Evolutionary conservation across 2,888 invertebrate genomes (phyloP).

Genomic region (Drosophila mercatorum): DNA sequence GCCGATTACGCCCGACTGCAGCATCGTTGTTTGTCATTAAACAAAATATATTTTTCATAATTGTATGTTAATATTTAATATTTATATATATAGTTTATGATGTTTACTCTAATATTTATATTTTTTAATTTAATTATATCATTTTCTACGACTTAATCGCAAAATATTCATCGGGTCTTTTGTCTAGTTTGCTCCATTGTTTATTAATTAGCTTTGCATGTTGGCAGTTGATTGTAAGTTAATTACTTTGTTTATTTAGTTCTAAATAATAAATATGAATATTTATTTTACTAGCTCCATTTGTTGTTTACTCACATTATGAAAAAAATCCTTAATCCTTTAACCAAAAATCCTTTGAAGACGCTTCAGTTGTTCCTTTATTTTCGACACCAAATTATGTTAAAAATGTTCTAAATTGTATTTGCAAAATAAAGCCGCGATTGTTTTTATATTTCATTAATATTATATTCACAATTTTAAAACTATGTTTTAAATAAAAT

Average conservation of each 20-base stretch:
- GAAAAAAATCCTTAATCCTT: constrained; percentile 14
- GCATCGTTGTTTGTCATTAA: too few species aligned
- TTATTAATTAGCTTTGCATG: constrained; percentile 5
- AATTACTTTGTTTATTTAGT: neutral
- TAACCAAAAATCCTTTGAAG: constrained; percentile 14
- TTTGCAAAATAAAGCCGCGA: constrained; percentile 84
- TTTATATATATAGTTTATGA: neutral
- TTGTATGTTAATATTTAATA: neutral
- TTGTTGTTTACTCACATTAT: constrained; percentile 31
- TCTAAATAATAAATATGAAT: too few species aligned
- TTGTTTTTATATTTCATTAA: constrained; percentile 85
- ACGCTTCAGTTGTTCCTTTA: neutral
- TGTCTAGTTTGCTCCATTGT: neutral
- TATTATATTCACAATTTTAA: constrained; percentile 10
- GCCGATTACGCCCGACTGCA: too few species aligned
- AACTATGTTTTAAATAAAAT: neutral
- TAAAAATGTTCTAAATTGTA: constrained; percentile 85
- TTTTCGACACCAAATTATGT: constrained; percentile 13
- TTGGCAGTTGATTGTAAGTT: neutral
- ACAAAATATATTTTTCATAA: too few species aligned
- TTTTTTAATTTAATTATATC: neutral
- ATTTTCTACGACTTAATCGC: neutral
- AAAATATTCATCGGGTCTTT: neutral
- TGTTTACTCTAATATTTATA: too few species aligned
- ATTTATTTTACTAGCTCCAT: neutral